phyloP scores from a whole-genome alignment of 1,140 invertebrate genomes.

The Wasmannia auropunctata region DNA sequence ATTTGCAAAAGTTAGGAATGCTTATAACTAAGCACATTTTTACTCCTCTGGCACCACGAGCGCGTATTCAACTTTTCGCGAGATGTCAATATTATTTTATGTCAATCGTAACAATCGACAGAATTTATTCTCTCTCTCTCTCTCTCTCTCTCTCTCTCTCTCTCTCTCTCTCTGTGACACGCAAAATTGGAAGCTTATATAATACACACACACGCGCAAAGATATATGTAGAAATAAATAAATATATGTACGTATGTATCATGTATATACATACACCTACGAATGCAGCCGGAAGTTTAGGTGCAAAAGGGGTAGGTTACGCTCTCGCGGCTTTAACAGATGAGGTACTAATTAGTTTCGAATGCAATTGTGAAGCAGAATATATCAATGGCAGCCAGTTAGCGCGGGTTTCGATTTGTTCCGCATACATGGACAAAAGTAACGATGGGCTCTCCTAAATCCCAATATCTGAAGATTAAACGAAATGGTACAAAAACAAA shows the following conservation, averaged over 20 bases:
- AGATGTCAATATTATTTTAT: too few relatives aligned
- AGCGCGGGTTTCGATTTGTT: slow-evolving; percentile 21
- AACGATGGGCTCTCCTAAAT: slow-evolving; percentile 22
- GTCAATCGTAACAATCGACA: too few relatives aligned
- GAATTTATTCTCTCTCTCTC: not conserved
- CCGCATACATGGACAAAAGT: slow-evolving; percentile 22
- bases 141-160: not conserved
- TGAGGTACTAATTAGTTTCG: slow-evolving; percentile 54
- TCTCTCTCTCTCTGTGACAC: not conserved
- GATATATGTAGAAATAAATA: not conserved
- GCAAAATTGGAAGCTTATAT: not conserved
- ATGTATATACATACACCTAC: not conserved
- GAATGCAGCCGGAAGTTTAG: not conserved
- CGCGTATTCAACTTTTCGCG: too few relatives aligned
- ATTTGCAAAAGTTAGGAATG: too few relatives aligned
- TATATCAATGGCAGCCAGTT: slow-evolving; percentile 47
- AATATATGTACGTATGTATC: not conserved
- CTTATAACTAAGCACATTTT: too few relatives aligned
- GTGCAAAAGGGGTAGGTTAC: slow-evolving; percentile 15
- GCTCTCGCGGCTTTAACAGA: slow-evolving; percentile 22
- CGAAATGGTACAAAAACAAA: not conserved
- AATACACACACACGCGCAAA: too few relatives aligned
- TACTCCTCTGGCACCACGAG: too few relatives aligned
- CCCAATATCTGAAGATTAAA: not conserved
- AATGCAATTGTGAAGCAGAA: slow-evolving; percentile 20